Evolutionary conservation across 1,140 invertebrate genomes (phyloP), one percentile per base, ranked within the genome.

Genomic region (Bombus breviceps): DNA sequence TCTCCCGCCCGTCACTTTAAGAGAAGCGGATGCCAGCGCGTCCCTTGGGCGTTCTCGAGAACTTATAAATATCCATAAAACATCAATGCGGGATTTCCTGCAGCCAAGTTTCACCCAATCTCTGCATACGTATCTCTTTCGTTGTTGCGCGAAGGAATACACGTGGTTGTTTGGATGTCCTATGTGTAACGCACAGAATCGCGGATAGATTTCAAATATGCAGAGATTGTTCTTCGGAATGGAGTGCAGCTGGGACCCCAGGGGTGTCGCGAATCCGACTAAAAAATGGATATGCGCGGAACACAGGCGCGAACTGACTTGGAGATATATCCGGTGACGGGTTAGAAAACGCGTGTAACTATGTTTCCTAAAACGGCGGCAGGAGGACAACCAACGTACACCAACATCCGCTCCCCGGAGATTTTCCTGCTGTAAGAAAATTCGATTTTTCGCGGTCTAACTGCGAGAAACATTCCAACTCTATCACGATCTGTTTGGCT

Each of bases 141-240:
- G 3, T 3, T 22, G n/a, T 32, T 1, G 22, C 25, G 39, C 32
- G 28, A 3, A 57, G 13, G 28, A 12, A 12, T 18, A n/a, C 59
- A 4, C 25, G 18, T n/a, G n/a, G 25, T 15, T 41, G 53, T 18
- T 15, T 72, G 73, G 18, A 68, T 74, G 57, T 72, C 41, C 66
- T 15, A 18, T 62, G 64, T 59, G 75, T 57, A 37, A 72, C 15
- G 59, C 64, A 81, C 39, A 72, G 57, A 74, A 83, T 73, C 77
- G 76, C 84, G 88, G 91, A 93, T 93, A 92, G 92, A 93, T 93
- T 93, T 93, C 92, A 93, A 93, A 93, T 93, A 93, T 93, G 92
- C 90, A 92, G 90, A 93, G 92, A 93, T 93, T 91, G 91, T 92
- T 91, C 87, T 88, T 90, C 87, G 90, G 88, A 92, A 92, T 91